Evolutionary conservation across 2,113 vertebrate genomes (phyloP), one percentile per base, ranked within the genome.

Genomic region (Microcebus ravelobensis): DNA sequence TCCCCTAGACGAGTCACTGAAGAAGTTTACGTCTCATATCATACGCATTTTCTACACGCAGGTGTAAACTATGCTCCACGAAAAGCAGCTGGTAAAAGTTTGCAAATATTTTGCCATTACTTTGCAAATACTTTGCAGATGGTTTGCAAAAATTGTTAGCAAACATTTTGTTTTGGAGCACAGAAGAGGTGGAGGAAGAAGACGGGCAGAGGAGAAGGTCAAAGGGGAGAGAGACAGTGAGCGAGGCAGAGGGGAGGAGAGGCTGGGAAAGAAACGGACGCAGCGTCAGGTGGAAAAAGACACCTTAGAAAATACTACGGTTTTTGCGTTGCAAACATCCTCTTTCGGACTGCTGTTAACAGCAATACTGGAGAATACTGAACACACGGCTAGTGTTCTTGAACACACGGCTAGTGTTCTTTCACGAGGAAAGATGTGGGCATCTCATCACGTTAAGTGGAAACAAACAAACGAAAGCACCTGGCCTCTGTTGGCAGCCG

Each of bases 401-500:
- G 83, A 29, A 10, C 23, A 18, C 2, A 3, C 13, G 1, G 3
- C 2, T 42, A 0, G 6, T 11, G 6, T 4, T 25, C 52, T 97
- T 95, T 93, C 67, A 95, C 29, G 90, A 96, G 79, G 86, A 90
- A 87, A 48, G 88, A 93, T 84, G 96, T 3, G 71, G 52, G 42
- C 94, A 68, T 86, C 87, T 91, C 70, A 95, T 84, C 83, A 81
- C 85, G 34, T 0, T 86, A 96, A 96, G 52, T 83, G 86, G 80
- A 93, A 96, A 96, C 82, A 77, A 93, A 90, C 91, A 96, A 97
- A 93, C 90, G 65, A 25, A 21, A 52, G 3, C 17, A 12, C 5
- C 20, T 48, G 2, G 36, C 25, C 29, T 91, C 94, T 94, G 59
- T 59, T 68, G 97, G 97, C 94, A 97, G 82, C 87, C 87, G 90